Base-by-base conservation (phyloP, 2,797 vertebrate genomes). In the Falco berigora region DNA sequence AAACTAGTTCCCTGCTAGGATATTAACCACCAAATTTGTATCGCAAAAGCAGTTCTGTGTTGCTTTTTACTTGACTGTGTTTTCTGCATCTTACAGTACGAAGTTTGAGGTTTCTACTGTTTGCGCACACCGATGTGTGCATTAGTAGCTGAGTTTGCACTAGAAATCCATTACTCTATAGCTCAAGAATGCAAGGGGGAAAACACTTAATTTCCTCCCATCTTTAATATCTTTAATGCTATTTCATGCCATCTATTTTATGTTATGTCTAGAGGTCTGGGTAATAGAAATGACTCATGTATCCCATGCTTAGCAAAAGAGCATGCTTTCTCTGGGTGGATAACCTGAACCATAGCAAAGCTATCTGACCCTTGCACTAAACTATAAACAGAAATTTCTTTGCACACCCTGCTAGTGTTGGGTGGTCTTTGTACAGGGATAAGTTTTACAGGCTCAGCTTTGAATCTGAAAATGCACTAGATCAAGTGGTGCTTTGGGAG, bases 101-200 rank as follows among this genome's bases (percentile, higher is more conserved):
- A 86, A 92, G 49, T 71, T 47, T 94, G 88, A 92, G 86, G 74
- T 78, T 95, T 94, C 55, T 44, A 25, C 36, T 64, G 11, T 80
- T 89, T 79, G 61, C 68, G 67, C 30, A 58, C 76, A 36, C 68
- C 92, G 58, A 50, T 12, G 32, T 10, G 14, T 53, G 55, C 52
- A 25, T 85, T 90, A 86, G 32, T 82, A 95, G 76, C 83, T 49
- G 77, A 80, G 52, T 66, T 93, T 91, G 75, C 88, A 40, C 21
- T 59, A 77, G 67, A 95, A 96, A 91, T 59, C 86, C 82, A 77
- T 94, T 94, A 95, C 82, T 82, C 87, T 52, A 72, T 53, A 67
- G 68, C 62, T 91, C 40, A 97, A 96, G 95, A 96, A 97, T 95
- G 88, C 59, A 90, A 86, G 79, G 53, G 86, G 72, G 61, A 90